Base-by-base conservation (phyloP, 2,888 invertebrate genomes). In the Agonopterix arenella region DNA sequence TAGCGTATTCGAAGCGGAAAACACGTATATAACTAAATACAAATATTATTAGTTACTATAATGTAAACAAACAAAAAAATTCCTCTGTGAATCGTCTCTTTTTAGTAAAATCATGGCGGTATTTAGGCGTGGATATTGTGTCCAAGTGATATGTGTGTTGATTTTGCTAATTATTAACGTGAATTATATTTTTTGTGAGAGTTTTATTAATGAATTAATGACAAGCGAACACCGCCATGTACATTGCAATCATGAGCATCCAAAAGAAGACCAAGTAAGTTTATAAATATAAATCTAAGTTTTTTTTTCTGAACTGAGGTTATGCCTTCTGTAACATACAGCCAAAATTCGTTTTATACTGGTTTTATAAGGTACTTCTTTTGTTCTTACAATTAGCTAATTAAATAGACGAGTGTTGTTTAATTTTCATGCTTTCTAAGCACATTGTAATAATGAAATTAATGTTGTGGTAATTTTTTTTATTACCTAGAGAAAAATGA, bases 211-310 rank as follows among this genome's bases (percentile, higher is more conserved):
- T 48, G 65, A 70, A 57, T 62, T 67, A 55, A 53, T 55, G 11
- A 61, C 61, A 0, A 70, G 60, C 53, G 78, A 74, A 51, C 73
- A 78, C 53, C 55, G 59, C 18, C 77, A 82, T 68, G 72, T 73
- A 4, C 90, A 90, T 60, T 93, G 93, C 76, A 91, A 84, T 47
- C 93, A 93, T 63, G 85, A 91, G 55, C 93, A 93, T 76, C 93
- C 93, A 2, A 92, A 90, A 67, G 90, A 90, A 50, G 90, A 93
- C 69, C 92, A 93, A 91, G 93, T 93, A 71, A 90, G 90, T 84
- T 38, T 28, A 36, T 43, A n/a, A 56, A 53, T 28, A 36, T 43
- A n/a, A 56, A 53, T 49, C 52, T 11, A 44, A 36, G 45, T 42
- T 41, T 52, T 47, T 50, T 49, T 11, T 46, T 47, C 47, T 50